These are phyloP conservation scores for Phaethornis superciliosus DNA, from an alignment of 2,113 vertebrate species.

Conservation along the genomic window DNA sequence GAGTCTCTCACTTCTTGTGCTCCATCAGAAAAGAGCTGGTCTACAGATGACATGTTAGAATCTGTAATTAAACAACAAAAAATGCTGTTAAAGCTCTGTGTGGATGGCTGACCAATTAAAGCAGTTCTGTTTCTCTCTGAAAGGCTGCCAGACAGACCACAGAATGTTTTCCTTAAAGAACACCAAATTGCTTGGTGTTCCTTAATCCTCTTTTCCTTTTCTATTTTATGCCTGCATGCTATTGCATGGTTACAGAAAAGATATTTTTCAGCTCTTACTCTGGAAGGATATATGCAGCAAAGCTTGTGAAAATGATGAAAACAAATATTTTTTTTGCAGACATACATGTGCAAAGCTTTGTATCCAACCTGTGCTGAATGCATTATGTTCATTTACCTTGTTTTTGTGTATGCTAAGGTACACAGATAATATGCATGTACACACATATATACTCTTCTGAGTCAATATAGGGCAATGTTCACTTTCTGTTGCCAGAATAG, in stretches of 20 bases:
- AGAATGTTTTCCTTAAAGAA: not conserved
- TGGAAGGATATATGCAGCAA: not conserved
- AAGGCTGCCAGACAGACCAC: not conserved
- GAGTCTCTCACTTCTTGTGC: not conserved
- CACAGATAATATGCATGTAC: accelerated
- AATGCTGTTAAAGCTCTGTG: not conserved
- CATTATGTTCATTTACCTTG: not conserved
- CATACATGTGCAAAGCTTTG: not conserved
- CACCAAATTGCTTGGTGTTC: not conserved
- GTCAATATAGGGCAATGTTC: not conserved
- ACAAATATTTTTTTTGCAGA: not conserved
- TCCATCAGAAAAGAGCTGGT: not conserved
- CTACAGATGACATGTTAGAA: not conserved
- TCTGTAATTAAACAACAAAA: not conserved
- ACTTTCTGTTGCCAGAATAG: not conserved
- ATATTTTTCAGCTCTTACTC: not conserved
- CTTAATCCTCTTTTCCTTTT: not conserved
- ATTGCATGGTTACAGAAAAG: not conserved
- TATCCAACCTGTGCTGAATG: not conserved
- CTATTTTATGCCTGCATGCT: not conserved
- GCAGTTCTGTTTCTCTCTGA: not conserved
- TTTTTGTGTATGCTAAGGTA: not conserved
- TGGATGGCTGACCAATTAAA: not conserved
- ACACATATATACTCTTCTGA: not conserved
- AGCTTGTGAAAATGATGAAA: not conserved